phyloP scores from a whole-genome alignment of 2,888 invertebrate species.

The Latrodectus elegans region DNA sequence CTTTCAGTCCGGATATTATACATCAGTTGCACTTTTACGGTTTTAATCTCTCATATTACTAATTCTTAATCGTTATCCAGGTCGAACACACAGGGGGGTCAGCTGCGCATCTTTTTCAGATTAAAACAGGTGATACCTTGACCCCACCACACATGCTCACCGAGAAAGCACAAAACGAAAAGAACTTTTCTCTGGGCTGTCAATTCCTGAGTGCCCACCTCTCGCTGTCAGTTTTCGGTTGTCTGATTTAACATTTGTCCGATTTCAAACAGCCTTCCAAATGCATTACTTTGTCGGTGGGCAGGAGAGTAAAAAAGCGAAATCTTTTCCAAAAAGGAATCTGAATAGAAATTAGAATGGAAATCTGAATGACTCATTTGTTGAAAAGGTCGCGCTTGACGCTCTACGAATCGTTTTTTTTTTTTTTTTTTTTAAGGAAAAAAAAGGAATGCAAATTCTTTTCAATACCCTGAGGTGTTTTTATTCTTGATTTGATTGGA shows the following conservation, averaged over 20 bases:
- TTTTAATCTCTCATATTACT: too few species aligned
- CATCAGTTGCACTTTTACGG: too few species aligned
- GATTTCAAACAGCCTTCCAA: conserved; percentile 39
- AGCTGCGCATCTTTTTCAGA: not conserved
- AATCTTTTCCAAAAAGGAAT: not conserved
- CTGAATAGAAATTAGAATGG: not conserved
- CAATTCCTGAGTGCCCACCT: conserved; percentile 33
- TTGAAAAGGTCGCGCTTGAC: too few species aligned
- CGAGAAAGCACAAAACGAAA: conserved; percentile 23
- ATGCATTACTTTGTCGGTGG: conserved; percentile 50
- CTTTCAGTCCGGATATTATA: too few species aligned
- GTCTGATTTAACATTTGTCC: conserved; percentile 56
- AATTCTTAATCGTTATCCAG: too few species aligned
- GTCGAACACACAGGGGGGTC: not conserved
- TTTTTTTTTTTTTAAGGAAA: too few species aligned
- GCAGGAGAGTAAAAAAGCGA: not conserved
- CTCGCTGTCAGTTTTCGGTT: conserved; percentile 42
- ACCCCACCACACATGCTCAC: not conserved
- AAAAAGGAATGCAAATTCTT: too few species aligned
- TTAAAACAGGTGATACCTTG: conserved; percentile 24
- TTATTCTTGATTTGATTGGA: too few species aligned
- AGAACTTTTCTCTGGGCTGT: conserved; percentile 13
- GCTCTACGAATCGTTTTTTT: too few species aligned
- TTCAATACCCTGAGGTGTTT: too few species aligned
- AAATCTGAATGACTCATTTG: too few species aligned